Conservation (phyloP, 92 coral and sea anemone genomes). For the Actinernus sp. region DNA sequence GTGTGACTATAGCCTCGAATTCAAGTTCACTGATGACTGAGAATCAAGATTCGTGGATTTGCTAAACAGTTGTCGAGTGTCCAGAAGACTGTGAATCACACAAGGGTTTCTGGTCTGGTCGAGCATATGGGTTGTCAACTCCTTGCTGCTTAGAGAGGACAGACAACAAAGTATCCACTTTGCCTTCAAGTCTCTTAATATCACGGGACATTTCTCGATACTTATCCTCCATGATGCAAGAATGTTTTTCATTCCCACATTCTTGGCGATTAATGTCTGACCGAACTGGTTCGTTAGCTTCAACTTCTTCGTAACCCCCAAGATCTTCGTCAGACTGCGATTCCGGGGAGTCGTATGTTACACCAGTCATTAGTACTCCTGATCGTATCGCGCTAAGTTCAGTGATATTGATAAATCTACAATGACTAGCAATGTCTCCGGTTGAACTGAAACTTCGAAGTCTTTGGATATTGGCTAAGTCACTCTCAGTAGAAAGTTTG, state of each 20-base stretch:
- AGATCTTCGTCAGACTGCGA: slow-evolving; percentile 18
- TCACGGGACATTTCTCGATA: slow-evolving; percentile 70
- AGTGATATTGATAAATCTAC: slow-evolving; percentile 35
- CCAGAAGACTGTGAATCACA: background rate
- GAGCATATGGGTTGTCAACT: background rate
- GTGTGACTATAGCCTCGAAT: too few species aligned
- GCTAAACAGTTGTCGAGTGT: background rate
- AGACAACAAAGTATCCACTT: slow-evolving; percentile 72
- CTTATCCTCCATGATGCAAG: slow-evolving; percentile 55
- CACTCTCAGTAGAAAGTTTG: slow-evolving; percentile 2
- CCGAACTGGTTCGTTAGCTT: slow-evolving; percentile 51
- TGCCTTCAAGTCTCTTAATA: slow-evolving; percentile 77
- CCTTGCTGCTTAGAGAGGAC: slow-evolving; percentile 32
- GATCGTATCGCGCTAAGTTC: slow-evolving; percentile 20
- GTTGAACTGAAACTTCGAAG: background rate
- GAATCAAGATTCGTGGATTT: too few species aligned
- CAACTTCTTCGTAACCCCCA: slow-evolving; percentile 4
- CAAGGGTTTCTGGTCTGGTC: background rate
- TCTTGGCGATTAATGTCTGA: slow-evolving; percentile 34
- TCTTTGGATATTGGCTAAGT: background rate
- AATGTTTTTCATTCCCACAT: slow-evolving; percentile 24
- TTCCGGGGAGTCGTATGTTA: slow-evolving; percentile 10
- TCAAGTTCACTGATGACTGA: too few species aligned
- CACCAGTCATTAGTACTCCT: background rate
- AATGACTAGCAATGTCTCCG: background rate